Percentiles rank a stretch among this genome's conserved stretches.
These are phyloP conservation scores for Scleropages formosus DNA, from an alignment of 2,797 vertebrate species.

Conservation along the genomic window DNA sequence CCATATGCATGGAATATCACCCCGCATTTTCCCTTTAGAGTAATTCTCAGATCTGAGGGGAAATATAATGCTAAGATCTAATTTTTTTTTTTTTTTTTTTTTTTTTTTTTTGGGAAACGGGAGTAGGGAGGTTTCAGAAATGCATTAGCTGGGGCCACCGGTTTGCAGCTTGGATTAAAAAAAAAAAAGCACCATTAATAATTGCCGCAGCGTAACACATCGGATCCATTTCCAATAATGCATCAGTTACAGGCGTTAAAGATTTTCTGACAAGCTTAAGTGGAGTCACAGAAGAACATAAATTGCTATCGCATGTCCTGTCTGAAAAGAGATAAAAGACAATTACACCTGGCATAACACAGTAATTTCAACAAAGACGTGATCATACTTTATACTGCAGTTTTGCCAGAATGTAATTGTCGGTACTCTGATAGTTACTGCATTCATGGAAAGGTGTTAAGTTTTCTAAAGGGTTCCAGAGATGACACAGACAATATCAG, in stretches of 20 bases:
- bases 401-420: slow-evolving; percentile 22
- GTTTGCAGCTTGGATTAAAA: slow-evolving; percentile 27
- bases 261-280: slow-evolving; percentile 43
- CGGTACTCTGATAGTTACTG: slow-evolving; percentile 18
- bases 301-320: slow-evolving; percentile 40
- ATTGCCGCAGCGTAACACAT: slow-evolving; percentile 31
- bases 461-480: slow-evolving; percentile 3
- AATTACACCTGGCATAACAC: slow-evolving; percentile 44
- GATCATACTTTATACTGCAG: slow-evolving; percentile 26
- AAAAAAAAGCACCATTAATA: slow-evolving; percentile 36
- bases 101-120: not conserved
- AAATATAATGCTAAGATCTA: slow-evolving; percentile 20
- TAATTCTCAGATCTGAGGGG: slow-evolving; percentile 34
- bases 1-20: slow-evolving; percentile 38
- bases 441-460: slow-evolving; percentile 29
- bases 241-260: slow-evolving; percentile 35
- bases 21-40: slow-evolving; percentile 39
- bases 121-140: not conserved
- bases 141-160: slow-evolving; percentile 29
- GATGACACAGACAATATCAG: slow-evolving; percentile 15
- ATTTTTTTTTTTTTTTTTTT: slow-evolving; percentile 20
- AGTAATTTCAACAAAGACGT: slow-evolving; percentile 34
- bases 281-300: slow-evolving; percentile 39
- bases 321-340: slow-evolving; percentile 39
- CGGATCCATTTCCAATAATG: slow-evolving; percentile 38